Percentiles rank a stretch among this genome's conserved stretches.
Evolutionary conservation across 1,140 invertebrate genomes (phyloP).

Genomic region (Drosophila yakuba): DNA sequence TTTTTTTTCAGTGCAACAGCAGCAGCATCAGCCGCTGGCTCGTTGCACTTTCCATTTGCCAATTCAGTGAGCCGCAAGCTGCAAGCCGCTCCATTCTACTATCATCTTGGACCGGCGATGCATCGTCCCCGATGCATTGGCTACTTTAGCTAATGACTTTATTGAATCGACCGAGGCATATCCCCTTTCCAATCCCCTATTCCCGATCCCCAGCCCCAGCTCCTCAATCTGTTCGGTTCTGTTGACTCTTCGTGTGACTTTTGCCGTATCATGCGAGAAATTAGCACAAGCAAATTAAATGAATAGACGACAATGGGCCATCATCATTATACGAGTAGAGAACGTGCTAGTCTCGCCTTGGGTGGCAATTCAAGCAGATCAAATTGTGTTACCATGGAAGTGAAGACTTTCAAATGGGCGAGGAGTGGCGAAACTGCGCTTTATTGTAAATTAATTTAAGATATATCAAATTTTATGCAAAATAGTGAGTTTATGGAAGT

Average conservation of each 20-base stretch:
- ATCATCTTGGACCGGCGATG: conserved; percentile 23
- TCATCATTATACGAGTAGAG: conserved; percentile 20
- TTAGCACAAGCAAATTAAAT: conserved; percentile 76
- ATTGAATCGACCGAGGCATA: conserved; percentile 64
- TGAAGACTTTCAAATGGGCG: neutral
- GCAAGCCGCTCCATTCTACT: conserved; percentile 34
- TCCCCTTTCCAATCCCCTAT: conserved; percentile 2
- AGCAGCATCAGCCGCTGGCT: conserved; percentile 27
- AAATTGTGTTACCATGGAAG: conserved; percentile 3
- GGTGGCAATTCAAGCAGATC: conserved; percentile 17
- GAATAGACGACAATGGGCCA: conserved; percentile 67
- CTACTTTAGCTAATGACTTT: conserved; percentile 82
- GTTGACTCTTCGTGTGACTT: conserved; percentile 71
- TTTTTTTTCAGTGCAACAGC: conserved; percentile 1
- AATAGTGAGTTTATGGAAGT: too few relatives aligned
- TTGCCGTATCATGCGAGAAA: conserved; percentile 69
- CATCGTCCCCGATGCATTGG: conserved; percentile 58
- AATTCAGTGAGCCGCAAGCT: conserved; percentile 67
- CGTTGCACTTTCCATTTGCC: conserved; percentile 77
- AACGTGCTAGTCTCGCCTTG: conserved; percentile 23
- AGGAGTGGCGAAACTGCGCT: neutral
- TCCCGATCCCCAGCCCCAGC: neutral
- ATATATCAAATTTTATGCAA: too few relatives aligned
- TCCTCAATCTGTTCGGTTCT: conserved; percentile 11
- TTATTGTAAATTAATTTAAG: too few relatives aligned